These are phyloP conservation scores for Macroglossus sobrinus DNA, from an alignment of 2,113 vertebrate species.

Conservation along the genomic window DNA sequence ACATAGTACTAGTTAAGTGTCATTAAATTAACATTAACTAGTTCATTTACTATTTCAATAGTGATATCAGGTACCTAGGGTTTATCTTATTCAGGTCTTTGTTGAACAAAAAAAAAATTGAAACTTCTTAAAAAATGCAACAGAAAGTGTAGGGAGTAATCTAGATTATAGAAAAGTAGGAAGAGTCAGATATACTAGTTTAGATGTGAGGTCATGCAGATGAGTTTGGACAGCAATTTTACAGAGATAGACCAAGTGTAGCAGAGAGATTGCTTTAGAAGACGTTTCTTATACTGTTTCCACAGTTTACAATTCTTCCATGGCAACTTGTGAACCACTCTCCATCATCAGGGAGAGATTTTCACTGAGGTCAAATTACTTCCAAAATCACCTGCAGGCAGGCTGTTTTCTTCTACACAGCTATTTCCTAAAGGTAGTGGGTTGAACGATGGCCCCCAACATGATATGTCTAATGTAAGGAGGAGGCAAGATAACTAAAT, in stretches of 20 bases:
- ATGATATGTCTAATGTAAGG: neutral
- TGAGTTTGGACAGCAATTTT: neutral
- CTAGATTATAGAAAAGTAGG: neutral
- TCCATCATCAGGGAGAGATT: neutral
- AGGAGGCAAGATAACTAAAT: too few relatives aligned
- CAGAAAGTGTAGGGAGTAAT: neutral
- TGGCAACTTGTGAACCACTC: neutral
- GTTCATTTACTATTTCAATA: neutral
- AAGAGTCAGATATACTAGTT: neutral
- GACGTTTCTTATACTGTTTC: neutral
- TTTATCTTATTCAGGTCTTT: neutral
- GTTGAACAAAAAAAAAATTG: neutral
- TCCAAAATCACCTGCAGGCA: neutral
- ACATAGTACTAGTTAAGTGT: neutral
- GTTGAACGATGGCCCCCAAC: neutral
- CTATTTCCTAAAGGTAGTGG: accelerated
- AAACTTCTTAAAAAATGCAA: neutral
- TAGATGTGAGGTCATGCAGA: too few relatives aligned
- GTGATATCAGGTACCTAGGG: neutral
- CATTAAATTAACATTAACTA: neutral
- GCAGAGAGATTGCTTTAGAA: neutral
- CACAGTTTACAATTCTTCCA: neutral
- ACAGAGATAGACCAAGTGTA: neutral
- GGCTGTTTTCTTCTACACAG: neutral
- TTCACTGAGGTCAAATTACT: neutral